Evolutionary conservation across 2,797 vertebrate species (phyloP), one percentile per base, ranked within the genome.

Genomic region (Adelosebastes latens): DNA sequence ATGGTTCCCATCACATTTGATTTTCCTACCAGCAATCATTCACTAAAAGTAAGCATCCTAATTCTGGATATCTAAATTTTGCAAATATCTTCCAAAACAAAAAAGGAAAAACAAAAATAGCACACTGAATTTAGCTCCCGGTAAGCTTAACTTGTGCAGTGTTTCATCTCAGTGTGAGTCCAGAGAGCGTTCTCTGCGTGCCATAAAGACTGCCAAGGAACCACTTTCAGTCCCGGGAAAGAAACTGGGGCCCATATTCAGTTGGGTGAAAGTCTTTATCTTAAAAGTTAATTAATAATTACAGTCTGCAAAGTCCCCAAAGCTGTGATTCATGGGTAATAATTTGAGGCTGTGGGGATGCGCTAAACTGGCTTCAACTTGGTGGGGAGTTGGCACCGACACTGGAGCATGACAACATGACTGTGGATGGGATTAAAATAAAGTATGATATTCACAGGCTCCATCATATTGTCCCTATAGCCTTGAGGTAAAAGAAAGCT

Each of bases 121-220:
- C 22, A 36, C 64, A 20, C 2, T 56, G 9, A 27, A 27, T 53
- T 39, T 8, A 16, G 68, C 67, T 72, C 42, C 13, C 9, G 25
- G 63, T 66, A 5, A 65, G 68, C 60, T 81, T 63, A 22, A 72
- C 56, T 55, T 25, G 18, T 22, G 31, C 24, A 58, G 29, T 5
- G 78, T 74, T 85, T 86, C 70, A 86, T 85, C 81, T 82, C 81
- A 72, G 65, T 74, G 58, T 52, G 81, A 72, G 81, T 75, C 70
- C 74, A 52, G 29, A 32, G 39, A 18, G 42, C 4, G 22, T 59
- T 76, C 69, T 25, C 25, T 18, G 36, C 1, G 9, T 22, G 31
- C 49, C 16, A 25, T 59, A 52, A 77, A 62, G 29, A 65, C 39
- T 80, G 68, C 39, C 56, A 68, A 79, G 22, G 29, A 71, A 68